phyloP scores from a whole-genome alignment of 2,113 vertebrate species.

The Pantherophis guttatus region DNA sequence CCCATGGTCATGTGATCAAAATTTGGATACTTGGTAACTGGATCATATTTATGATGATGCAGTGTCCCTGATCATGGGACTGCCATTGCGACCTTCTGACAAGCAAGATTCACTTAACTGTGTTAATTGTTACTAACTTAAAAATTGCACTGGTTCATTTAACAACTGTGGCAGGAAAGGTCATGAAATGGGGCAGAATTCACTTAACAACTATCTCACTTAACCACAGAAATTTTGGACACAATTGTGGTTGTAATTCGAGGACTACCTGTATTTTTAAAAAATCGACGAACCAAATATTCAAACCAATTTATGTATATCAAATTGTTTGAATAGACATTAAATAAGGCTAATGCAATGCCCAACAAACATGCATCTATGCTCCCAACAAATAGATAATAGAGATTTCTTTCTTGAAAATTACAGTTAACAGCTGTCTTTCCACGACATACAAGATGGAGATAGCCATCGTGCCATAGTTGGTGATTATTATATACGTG shows the following conservation, averaged over 20 bases:
- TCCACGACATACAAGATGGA: background rate
- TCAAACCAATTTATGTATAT: background rate
- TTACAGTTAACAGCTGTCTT: background rate
- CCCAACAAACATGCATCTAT: background rate
- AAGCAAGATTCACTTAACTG: background rate
- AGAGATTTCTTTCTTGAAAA: background rate
- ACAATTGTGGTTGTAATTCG: background rate
- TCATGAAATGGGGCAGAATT: background rate
- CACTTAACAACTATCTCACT: background rate
- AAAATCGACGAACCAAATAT: background rate
- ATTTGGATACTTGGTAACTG: background rate
- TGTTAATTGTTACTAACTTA: background rate
- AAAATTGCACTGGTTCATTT: background rate
- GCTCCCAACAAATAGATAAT: background rate
- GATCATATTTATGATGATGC: background rate
- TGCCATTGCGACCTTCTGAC: background rate
- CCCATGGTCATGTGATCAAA: background rate
- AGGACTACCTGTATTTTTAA: background rate
- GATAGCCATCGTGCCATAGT: too few species aligned
- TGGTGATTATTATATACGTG: background rate
- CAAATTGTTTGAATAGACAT: background rate
- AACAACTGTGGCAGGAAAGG: background rate
- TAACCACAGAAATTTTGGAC: background rate
- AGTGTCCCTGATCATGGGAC: background rate
- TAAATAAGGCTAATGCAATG: background rate